Percentiles rank a stretch among this genome's conserved stretches.
phyloP scores from a whole-genome alignment of 2,888 invertebrate species.

The Disparrhopalites patrizii region DNA sequence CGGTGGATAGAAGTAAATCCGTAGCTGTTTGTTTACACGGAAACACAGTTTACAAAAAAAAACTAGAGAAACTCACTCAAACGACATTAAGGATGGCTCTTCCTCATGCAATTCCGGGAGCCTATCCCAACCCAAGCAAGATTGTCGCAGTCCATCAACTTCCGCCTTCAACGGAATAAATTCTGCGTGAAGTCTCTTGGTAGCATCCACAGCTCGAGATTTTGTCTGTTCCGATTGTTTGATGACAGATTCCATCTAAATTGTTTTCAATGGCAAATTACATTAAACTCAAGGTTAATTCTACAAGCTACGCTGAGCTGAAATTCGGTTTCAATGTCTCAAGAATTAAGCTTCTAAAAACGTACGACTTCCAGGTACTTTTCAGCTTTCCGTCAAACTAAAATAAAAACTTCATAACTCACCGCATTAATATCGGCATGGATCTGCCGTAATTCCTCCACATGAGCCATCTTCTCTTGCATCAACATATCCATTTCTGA shows the following conservation, averaged over 20 bases:
- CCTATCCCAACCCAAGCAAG: slow-evolving; percentile 83
- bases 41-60: no score
- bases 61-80: slow-evolving; percentile 67
- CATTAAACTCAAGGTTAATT: no score
- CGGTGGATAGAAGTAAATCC: no score
- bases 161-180: slow-evolving; percentile 88
- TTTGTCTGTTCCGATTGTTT: slow-evolving; percentile 95
- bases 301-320: no score
- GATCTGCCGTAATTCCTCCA: slow-evolving; percentile 88
- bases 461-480: slow-evolving; percentile 99
- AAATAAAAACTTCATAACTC: no score
- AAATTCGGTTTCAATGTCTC: no score
- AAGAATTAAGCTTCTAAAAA: no score
- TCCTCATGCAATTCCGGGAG: slow-evolving; percentile 89
- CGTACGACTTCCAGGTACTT: no score
- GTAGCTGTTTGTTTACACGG: no score
- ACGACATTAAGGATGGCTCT: slow-evolving; percentile 78
- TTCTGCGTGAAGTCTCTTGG: slow-evolving; percentile 88
- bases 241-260: slow-evolving; percentile 94
- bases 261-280: no score
- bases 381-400: no score
- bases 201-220: slow-evolving; percentile 75
- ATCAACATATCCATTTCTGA: slow-evolving; percentile 92
- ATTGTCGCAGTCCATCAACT: slow-evolving; percentile 82
- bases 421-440: slow-evolving; percentile 97